A percentile compares a stretch with the other conserved stretches of the same genome.
Conservation (phyloP, 2,888 invertebrate genomes). For the Phasia obesa region DNA sequence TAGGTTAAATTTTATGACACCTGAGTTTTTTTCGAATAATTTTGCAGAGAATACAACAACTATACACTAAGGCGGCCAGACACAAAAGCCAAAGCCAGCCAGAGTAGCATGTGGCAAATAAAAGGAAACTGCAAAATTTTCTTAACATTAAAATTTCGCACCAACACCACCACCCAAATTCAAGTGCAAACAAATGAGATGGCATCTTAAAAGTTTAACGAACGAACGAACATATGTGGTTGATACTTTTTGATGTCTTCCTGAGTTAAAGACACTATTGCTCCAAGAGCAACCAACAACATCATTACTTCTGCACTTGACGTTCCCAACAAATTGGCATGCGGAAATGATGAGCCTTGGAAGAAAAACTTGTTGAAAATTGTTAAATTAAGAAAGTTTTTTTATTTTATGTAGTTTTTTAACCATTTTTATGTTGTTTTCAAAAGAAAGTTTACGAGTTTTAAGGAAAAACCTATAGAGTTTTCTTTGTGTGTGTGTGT, state of each 20-base stretch:
- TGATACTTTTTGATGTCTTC: conserved; percentile 50
- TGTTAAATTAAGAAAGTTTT: conserved; percentile 65
- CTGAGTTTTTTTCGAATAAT: conserved; percentile 41
- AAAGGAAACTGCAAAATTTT: background rate
- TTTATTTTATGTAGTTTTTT: background rate
- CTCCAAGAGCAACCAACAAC: conserved; percentile 9
- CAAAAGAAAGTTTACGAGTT: conserved; percentile 31
- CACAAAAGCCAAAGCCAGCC: background rate
- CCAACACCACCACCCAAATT: no score
- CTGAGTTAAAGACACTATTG: conserved; percentile 29
- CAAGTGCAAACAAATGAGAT: conserved; percentile 24
- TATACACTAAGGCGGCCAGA: conserved; percentile 8
- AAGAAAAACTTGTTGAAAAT: conserved; percentile 58
- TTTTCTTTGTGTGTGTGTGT: background rate
- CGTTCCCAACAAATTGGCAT: conserved; percentile 15
- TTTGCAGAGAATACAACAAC: conserved; percentile 27
- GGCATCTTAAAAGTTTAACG: conserved; percentile 40
- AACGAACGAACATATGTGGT: conserved; percentile 55
- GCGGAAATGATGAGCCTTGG: conserved; percentile 27
- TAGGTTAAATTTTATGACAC: conserved; percentile 80
- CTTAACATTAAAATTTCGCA: background rate
- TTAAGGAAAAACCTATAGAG: background rate
- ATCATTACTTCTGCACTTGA: background rate
- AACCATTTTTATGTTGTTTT: conserved; percentile 34
- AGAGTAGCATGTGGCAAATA: conserved; percentile 15